These are phyloP conservation scores for Emydoidea blandingii DNA, from an alignment of 2,797 vertebrate genomes.

Conservation along the genomic window DNA sequence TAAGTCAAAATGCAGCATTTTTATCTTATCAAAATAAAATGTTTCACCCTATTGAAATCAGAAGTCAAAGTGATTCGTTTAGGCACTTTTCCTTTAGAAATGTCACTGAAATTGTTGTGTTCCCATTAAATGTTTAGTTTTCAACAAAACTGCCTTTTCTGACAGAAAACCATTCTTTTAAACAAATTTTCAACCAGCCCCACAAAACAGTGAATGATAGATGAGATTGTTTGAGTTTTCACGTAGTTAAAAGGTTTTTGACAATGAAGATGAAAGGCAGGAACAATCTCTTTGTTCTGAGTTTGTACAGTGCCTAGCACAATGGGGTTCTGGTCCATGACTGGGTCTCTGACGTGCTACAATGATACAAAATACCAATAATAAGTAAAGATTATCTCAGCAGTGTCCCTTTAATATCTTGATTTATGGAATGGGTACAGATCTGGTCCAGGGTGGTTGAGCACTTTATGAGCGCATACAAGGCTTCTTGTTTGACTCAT, in stretches of 20 bases:
- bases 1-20: not conserved
- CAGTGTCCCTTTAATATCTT: not conserved
- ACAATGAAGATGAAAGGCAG: not conserved
- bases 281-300: not conserved
- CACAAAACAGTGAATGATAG: not conserved
- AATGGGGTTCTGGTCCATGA: not conserved
- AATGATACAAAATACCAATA: too few species aligned
- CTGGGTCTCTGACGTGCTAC: not conserved
- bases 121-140: not conserved
- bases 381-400: not conserved
- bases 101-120: not conserved
- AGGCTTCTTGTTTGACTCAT: not conserved
- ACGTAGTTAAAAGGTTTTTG: not conserved
- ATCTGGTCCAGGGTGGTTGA: not conserved
- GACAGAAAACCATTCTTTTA: not conserved
- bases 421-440: not conserved
- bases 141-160: not conserved
- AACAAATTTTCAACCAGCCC: not conserved
- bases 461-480: not conserved
- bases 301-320: not conserved
- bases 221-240: not conserved
- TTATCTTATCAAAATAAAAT: not conserved
- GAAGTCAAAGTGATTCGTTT: not conserved
- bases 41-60: not conserved
- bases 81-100: not conserved